Percentiles rank a stretch among this genome's conserved stretches.
Conservation (phyloP, 2,888 invertebrate genomes). For the Neuroscelio doddi region DNA sequence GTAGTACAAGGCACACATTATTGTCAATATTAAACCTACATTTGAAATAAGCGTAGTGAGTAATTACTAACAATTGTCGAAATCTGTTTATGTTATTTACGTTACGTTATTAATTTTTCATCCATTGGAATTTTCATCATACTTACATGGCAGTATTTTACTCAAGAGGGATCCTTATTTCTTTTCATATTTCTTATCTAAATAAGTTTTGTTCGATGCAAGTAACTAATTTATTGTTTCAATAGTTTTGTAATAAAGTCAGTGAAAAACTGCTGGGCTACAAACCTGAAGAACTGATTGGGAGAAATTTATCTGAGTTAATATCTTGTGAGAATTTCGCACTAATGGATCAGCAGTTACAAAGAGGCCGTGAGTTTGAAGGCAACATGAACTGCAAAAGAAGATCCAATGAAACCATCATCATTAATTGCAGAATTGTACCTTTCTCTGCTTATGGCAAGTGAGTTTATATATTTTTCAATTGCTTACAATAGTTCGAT, state of each 20-base stretch:
- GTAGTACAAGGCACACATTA: no score
- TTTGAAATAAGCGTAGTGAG: no score
- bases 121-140: no score
- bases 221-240: slow-evolving; percentile 45
- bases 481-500: neutral
- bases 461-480: slow-evolving; percentile 65
- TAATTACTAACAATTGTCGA: no score
- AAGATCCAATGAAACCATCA: slow-evolving; percentile 85
- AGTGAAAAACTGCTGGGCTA: slow-evolving; percentile 88
- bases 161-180: no score
- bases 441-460: slow-evolving; percentile 81
- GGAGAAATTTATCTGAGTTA: slow-evolving; percentile 76
- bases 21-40: no score
- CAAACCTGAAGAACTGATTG: slow-evolving; percentile 77
- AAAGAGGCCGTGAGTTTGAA: slow-evolving; percentile 83
- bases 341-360: slow-evolving; percentile 77
- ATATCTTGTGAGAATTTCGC: slow-evolving; percentile 73
- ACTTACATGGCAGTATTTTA: no score
- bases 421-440: slow-evolving; percentile 84
- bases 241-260: slow-evolving; percentile 89
- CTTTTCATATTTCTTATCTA: no score
- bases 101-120: no score
- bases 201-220: no score
- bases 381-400: slow-evolving; percentile 82
- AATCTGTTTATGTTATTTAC: no score